These are phyloP conservation scores for Lycopodina hypogea DNA, from an alignment of 37 sponge, comb jelly and placozoan species.

Conservation along the genomic window DNA sequence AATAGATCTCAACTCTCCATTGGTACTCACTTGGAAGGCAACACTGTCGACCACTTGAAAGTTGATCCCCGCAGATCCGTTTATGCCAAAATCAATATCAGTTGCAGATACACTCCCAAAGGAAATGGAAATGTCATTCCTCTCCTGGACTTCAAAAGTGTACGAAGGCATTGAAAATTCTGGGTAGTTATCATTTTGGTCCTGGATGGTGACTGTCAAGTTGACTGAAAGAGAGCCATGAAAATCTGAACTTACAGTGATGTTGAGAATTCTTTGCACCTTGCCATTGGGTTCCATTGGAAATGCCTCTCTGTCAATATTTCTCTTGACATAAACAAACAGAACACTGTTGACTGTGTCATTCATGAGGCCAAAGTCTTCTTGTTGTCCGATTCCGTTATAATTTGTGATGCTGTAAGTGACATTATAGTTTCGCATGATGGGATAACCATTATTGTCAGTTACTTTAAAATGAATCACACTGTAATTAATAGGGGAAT, in stretches of 20 bases:
- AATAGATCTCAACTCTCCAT: slow-evolving; percentile 26
- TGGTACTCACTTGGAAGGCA: slow-evolving; percentile 9
- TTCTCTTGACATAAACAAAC: background rate
- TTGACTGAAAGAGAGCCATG: slow-evolving; percentile 37
- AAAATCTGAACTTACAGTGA: background rate
- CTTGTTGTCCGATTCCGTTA: background rate
- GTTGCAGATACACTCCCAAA: slow-evolving; percentile 34
- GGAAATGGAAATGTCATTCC: background rate
- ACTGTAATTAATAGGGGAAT: background rate
- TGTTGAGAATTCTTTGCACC: background rate
- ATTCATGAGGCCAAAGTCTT: background rate
- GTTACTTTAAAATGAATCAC: slow-evolving; percentile 22
- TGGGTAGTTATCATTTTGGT: slow-evolving; percentile 76
- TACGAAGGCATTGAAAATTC: slow-evolving; percentile 15
- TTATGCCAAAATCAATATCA: slow-evolving; percentile 51
- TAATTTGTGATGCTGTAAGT: background rate
- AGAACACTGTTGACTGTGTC: background rate
- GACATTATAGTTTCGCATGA: background rate
- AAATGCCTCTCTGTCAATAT: background rate
- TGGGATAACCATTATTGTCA: background rate
- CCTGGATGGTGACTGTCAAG: slow-evolving; percentile 44
- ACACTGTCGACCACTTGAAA: background rate
- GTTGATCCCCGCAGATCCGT: background rate
- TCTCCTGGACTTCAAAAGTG: slow-evolving; percentile 32
- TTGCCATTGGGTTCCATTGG: background rate